Conservation (phyloP, 2,113 vertebrate genomes). For the Prochilodus magdalenae region DNA sequence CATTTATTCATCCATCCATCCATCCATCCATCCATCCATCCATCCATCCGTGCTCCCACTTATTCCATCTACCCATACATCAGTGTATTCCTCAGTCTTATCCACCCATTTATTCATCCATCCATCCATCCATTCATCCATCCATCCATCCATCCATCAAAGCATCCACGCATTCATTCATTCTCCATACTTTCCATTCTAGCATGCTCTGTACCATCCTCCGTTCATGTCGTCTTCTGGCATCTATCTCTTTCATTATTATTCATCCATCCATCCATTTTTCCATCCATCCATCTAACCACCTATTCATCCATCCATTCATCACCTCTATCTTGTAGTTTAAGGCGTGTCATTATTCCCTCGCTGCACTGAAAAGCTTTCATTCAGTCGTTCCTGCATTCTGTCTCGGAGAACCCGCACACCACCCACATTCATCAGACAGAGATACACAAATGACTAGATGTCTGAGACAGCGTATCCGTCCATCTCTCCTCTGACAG, state of each 20-base stretch:
- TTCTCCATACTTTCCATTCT: too few species aligned
- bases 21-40: neutral
- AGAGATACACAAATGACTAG: neutral
- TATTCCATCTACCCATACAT: too few species aligned
- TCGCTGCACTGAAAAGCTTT: neutral
- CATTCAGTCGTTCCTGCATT: slow-evolving; percentile 3
- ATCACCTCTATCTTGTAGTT: neutral
- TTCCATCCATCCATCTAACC: neutral
- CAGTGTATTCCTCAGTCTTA: too few species aligned
- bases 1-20: too few species aligned
- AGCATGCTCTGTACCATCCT: too few species aligned
- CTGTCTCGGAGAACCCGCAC: slow-evolving; percentile 15
- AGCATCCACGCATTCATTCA: too few species aligned
- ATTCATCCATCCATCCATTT: neutral
- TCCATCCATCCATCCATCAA: neutral
- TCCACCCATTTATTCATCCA: too few species aligned
- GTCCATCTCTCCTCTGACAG: slow-evolving; percentile 12
- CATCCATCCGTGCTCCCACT: neutral
- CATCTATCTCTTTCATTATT: too few species aligned
- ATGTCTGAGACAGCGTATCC: slow-evolving; percentile 4
- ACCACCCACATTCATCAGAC: slow-evolving; percentile 12
- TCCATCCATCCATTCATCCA: neutral
- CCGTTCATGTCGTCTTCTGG: too few species aligned
- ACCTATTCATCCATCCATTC: neutral
- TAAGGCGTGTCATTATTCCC: neutral